Evolutionary conservation across 2,113 vertebrate genomes (phyloP), one percentile per base, ranked within the genome.

Genomic region (Cryptoleucopteryx plumbea): DNA sequence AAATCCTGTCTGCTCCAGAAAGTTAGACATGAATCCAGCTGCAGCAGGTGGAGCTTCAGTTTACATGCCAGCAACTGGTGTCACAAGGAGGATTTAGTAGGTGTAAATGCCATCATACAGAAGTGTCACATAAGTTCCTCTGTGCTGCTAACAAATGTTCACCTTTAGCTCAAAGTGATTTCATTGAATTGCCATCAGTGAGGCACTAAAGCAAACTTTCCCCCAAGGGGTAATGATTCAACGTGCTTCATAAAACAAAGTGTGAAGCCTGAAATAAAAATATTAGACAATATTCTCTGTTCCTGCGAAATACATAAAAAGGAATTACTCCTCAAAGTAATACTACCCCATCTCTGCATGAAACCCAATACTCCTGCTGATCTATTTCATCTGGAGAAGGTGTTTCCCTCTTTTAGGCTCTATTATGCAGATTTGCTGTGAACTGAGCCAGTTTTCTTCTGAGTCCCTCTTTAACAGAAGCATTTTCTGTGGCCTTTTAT

Each of bases 211-310:
- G 34, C 48, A 91, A 77, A 72, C 42, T 32, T 88, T 52, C 21
- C 86, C 42, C 59, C 15, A 43, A 82, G 63, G 74, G 56, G 9
- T 59, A 89, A 88, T 82, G 68, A 91, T 82, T 91, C 78, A 91
- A 43, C 1, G 4, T 68, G 62, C 78, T 95, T 91, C 87, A 94
- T 87, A 87, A 94, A 96, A 92, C 45, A 63, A 93, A 78, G n/a
- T 72, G 58, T 85, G 90, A 89, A 94, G 32, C 38, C 52, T 82
- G 74, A 96, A 94, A 96, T 85, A 87, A 94, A 95, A 91, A 85
- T 85, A 82, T 65, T 61, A 86, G 65, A 68, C 25, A 82, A 82
- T 72, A 68, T 84, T 68, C 1, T 73, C 15, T 32, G 45, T 74
- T 91, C 38, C 89, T 93, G 58, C 3, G 1, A 94, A 89, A 97